phyloP scores from a whole-genome alignment of 2,888 invertebrate species.

The Steinernema hermaphroditum region DNA sequence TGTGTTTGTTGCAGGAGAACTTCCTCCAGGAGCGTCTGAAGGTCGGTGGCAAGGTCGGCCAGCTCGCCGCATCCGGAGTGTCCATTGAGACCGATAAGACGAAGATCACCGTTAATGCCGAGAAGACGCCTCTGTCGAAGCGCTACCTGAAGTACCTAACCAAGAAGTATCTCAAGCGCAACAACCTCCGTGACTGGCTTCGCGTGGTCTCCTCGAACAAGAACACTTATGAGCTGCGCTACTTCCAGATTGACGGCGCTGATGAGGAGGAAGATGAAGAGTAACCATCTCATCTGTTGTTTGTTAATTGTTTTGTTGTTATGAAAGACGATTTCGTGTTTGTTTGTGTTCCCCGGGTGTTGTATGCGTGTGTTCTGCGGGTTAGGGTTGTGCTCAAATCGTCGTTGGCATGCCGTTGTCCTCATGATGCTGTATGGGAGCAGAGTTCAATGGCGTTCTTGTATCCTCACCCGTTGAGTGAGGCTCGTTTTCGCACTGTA shows the following conservation, averaged over 20 bases:
- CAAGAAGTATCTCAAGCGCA: conserved; percentile 99
- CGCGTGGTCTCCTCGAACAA: conserved; percentile 95
- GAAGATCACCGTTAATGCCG: conserved; percentile 86
- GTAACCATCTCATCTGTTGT: conserved; percentile 50
- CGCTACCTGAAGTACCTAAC: conserved; percentile 88
- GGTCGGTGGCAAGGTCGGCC: conserved; percentile 92
- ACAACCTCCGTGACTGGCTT: conserved; percentile 97
- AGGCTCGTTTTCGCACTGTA: too few species aligned
- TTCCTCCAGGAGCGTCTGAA: conserved; percentile 74
- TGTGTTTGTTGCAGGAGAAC: conserved; percentile 68
- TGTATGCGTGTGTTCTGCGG: too few species aligned
- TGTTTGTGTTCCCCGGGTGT: neutral
- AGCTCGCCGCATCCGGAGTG: conserved; percentile 89
- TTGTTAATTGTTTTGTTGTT: conserved; percentile 31
- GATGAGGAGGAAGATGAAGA: conserved; percentile 67
- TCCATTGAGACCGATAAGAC: conserved; percentile 89
- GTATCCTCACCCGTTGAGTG: too few species aligned
- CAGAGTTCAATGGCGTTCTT: too few species aligned
- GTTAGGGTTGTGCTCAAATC: too few species aligned
- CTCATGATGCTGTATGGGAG: too few species aligned
- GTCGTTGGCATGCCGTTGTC: too few species aligned
- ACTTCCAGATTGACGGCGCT: conserved; percentile 84
- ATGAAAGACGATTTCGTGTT: neutral
- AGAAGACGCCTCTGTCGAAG: conserved; percentile 76
- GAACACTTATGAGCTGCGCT: conserved; percentile 94